These are phyloP conservation scores for Xanthia icteritia DNA, from an alignment of 2,888 invertebrate species.

Conservation along the genomic window DNA sequence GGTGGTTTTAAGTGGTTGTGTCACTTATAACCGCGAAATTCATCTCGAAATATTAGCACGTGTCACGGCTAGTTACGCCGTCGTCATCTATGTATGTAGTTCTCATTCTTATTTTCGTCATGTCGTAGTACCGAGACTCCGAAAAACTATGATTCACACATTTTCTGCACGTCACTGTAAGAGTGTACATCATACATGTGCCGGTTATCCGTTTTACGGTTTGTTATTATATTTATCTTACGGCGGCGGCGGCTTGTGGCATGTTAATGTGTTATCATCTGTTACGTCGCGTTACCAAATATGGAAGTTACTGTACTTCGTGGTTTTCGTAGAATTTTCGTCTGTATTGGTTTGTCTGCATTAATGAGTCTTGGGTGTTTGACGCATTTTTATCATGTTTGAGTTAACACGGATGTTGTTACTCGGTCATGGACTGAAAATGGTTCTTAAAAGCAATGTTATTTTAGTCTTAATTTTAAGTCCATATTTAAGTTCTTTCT, in stretches of 20 bases:
- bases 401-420: conserved; percentile 1
- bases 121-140: conserved; percentile 5
- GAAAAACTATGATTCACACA: conserved; percentile 49
- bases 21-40: neutral
- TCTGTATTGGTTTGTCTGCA: conserved; percentile 21
- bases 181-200: conserved; percentile 14
- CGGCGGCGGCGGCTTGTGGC: conserved; percentile 23
- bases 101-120: conserved; percentile 55
- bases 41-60: conserved; percentile 25
- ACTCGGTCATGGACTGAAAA: neutral
- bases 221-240: conserved; percentile 48
- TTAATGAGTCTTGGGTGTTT: neutral
- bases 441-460: neutral
- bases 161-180: conserved; percentile 30
- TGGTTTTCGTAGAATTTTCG: conserved; percentile 34
- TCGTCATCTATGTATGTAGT: conserved; percentile 20
- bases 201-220: conserved; percentile 28
- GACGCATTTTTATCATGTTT: conserved; percentile 27
- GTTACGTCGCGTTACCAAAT: conserved; percentile 43
- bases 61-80: conserved; percentile 4
- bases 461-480: neutral
- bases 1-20: neutral
- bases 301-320: conserved; percentile 24
- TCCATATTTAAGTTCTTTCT: neutral
- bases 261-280: conserved; percentile 20